A percentile compares a stretch with the other conserved stretches of the same genome.
Evolutionary conservation across 2,797 vertebrate genomes (phyloP).

Genomic region (Neosilurus mollespiculum): DNA sequence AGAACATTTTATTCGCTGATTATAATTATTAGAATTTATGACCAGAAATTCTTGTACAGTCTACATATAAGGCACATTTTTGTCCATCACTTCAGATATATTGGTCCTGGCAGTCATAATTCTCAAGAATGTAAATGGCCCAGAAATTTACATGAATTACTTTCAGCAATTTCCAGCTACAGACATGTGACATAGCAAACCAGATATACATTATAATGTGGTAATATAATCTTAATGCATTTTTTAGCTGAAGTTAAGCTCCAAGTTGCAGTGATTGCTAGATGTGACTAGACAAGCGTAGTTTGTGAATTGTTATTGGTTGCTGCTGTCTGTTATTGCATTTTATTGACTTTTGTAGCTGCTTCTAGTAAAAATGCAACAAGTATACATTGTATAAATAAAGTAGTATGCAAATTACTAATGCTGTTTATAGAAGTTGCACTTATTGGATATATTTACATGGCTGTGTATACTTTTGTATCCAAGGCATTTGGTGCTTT

Average conservation of each 20-base stretch:
- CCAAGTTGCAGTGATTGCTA: constrained; percentile 7
- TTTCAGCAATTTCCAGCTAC: background rate
- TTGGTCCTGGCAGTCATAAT: background rate
- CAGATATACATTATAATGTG: background rate
- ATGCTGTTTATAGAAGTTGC: background rate
- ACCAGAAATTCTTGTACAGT: background rate
- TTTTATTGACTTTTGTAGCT: background rate
- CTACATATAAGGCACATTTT: background rate
- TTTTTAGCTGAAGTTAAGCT: background rate
- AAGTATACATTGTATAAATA: background rate
- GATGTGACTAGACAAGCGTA: background rate
- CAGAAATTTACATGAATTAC: background rate
- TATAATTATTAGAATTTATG: background rate
- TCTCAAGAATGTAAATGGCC: background rate
- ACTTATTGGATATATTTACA: background rate
- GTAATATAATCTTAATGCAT: background rate
- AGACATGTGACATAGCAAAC: background rate
- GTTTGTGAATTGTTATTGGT: constrained; percentile 4
- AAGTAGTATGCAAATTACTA: background rate
- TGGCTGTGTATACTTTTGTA: background rate
- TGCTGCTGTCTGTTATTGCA: background rate
- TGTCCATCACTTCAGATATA: background rate
- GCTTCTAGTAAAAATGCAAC: background rate
- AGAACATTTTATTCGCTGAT: background rate
- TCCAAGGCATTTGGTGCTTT: background rate